Conservation (phyloP, 2,797 vertebrate species). For the Tiaroga cobitis region DNA sequence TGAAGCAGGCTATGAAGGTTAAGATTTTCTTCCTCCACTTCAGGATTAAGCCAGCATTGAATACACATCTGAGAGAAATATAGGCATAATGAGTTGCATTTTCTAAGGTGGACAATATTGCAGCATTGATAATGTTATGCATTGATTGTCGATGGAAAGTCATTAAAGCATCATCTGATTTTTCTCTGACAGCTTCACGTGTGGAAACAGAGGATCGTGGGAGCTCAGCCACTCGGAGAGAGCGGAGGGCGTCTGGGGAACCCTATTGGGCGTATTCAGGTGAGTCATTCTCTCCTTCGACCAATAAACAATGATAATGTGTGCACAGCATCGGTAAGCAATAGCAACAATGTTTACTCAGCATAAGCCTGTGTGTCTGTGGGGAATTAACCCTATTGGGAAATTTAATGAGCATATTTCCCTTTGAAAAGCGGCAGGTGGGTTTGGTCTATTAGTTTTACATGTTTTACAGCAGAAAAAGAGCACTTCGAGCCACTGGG, state of each 20-base stretch:
- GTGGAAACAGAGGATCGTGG: conserved; percentile 80
- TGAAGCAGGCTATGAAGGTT: too few relatives aligned
- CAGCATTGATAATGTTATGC: not conserved
- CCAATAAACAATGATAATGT: conserved; percentile 34
- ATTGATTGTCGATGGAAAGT: conserved; percentile 3
- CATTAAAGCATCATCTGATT: conserved; percentile 39
- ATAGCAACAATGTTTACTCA: conserved; percentile 48
- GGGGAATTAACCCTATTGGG: conserved; percentile 21
- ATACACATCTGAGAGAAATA: not conserved
- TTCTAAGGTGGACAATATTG: not conserved
- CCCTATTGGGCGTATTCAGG: conserved; percentile 98
- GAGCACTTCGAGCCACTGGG: not conserved
- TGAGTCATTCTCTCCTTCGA: conserved; percentile 69
- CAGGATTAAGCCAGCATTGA: not conserved
- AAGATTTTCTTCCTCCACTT: not conserved
- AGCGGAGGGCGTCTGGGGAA: conserved; percentile 88
- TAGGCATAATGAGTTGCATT: not conserved
- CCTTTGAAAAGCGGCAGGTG: conserved; percentile 28
- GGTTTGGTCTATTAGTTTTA: conserved; percentile 26
- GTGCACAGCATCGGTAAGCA: not conserved
- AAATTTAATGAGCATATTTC: conserved; percentile 38
- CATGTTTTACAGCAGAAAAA: conserved; percentile 19
- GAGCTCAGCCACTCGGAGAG: conserved; percentile 79
- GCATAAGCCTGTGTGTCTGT: conserved; percentile 19
- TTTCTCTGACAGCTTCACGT: conserved; percentile 77